phyloP scores from a whole-genome alignment of 2,113 vertebrate genomes.

The Cacatua alba region DNA sequence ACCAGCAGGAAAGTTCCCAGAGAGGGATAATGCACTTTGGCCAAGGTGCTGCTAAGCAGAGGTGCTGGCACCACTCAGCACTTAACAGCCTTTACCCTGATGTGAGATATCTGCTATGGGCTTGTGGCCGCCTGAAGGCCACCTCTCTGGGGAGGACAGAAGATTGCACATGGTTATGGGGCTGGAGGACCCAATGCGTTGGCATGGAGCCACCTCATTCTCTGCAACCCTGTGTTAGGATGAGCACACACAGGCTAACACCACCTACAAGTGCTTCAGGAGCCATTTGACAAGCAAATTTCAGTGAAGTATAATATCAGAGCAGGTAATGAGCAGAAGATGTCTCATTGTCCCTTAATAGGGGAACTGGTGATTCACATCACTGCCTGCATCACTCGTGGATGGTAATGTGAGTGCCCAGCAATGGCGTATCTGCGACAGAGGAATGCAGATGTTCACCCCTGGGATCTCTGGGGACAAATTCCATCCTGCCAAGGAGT shows the following conservation, averaged over 20 bases:
- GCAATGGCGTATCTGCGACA: fast-evolving
- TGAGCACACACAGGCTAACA: neutral
- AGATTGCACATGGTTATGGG: neutral
- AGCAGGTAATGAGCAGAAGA: neutral
- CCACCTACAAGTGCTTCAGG: neutral
- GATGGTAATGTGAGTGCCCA: neutral
- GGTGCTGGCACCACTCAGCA: neutral
- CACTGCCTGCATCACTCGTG: neutral
- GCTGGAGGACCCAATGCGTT: neutral
- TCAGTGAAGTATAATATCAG: neutral
- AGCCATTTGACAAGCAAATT: neutral
- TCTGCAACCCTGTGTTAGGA: neutral
- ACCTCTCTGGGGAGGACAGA: neutral
- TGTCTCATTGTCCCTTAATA: neutral
- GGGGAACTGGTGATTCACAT: neutral
- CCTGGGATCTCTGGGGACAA: neutral
- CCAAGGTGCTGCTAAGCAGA: neutral
- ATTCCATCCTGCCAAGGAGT: neutral
- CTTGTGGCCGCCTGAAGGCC: neutral
- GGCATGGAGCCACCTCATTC: neutral
- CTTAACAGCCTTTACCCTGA: neutral
- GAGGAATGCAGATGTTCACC: neutral
- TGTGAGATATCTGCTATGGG: neutral
- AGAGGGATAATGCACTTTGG: neutral
- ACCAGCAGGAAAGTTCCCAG: neutral